Conservation (phyloP, 1,140 invertebrate species). For the Tetramorium parvispinum region DNA sequence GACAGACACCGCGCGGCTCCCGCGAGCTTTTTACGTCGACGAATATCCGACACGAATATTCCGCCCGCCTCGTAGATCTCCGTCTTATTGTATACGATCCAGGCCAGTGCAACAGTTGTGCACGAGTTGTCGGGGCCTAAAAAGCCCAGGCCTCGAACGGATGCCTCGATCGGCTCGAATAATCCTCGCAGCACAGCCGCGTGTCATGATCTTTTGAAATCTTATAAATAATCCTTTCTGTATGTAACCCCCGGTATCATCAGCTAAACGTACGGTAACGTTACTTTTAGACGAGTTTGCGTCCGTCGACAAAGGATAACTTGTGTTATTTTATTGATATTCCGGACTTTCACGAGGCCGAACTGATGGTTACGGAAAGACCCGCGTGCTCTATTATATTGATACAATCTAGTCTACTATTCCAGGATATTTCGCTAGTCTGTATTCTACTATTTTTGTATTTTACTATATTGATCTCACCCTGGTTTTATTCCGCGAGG, state of each 20-base stretch:
- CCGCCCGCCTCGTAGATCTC: not conserved
- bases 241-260: not conserved
- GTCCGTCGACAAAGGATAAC: not conserved
- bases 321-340: not conserved
- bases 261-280: not conserved
- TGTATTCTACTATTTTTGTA: not conserved
- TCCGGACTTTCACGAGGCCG: not conserved
- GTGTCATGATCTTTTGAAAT: not conserved
- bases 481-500: not conserved
- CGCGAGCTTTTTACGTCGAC: conserved; percentile 57
- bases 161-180: not conserved
- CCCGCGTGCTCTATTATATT: not conserved
- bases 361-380: not conserved
- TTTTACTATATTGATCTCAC: not conserved
- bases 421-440: not conserved
- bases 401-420: not conserved
- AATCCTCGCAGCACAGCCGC: not conserved
- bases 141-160: not conserved
- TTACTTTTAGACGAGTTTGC: not conserved
- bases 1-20: conserved; percentile 62
- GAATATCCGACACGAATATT: conserved; percentile 56
- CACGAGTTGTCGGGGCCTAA: not conserved
- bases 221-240: not conserved
- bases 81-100: conserved; percentile 40
- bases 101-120: conserved; percentile 63